Conservation (phyloP, 23 tunicate species). For the Ascidia mentula region DNA sequence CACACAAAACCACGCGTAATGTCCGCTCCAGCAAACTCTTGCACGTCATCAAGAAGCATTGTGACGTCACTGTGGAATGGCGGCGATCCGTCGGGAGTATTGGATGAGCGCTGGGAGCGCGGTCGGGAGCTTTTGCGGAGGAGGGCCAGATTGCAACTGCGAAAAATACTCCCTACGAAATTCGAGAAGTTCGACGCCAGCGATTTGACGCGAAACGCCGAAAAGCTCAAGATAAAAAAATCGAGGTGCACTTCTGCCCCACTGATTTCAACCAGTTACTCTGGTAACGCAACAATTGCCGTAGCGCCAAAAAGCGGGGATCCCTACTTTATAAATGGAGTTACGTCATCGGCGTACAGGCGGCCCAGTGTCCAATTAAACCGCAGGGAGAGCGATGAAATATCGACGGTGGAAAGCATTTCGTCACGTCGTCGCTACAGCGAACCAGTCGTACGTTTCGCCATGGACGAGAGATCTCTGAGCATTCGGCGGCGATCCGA, state of each 20-base stretch:
- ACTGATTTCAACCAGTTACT: background rate
- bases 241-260: background rate
- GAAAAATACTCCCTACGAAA: slow-evolving; percentile 21
- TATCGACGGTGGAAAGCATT: background rate
- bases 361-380: slow-evolving; percentile 51
- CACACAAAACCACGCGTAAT: slow-evolving; percentile 7
- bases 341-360: slow-evolving; percentile 38
- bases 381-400: background rate
- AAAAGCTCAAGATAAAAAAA: background rate
- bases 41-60: background rate
- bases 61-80: background rate
- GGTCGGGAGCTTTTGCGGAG: slow-evolving; percentile 59
- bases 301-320: background rate
- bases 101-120: background rate
- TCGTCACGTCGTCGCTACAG: slow-evolving; percentile 19
- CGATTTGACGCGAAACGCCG: slow-evolving; percentile 8
- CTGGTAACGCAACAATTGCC: slow-evolving; percentile 10
- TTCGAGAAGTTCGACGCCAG: slow-evolving; percentile 37
- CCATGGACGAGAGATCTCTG: background rate
- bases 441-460: slow-evolving; percentile 20
- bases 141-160: slow-evolving; percentile 32
- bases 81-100: background rate
- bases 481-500: slow-evolving; percentile 21
- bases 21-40: slow-evolving; percentile 6
- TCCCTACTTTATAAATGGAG: slow-evolving; percentile 44